Evolutionary conservation across 2,113 vertebrate species (phyloP), one percentile per base, ranked within the genome.

Genomic region (Coptodon bakossiorum): DNA sequence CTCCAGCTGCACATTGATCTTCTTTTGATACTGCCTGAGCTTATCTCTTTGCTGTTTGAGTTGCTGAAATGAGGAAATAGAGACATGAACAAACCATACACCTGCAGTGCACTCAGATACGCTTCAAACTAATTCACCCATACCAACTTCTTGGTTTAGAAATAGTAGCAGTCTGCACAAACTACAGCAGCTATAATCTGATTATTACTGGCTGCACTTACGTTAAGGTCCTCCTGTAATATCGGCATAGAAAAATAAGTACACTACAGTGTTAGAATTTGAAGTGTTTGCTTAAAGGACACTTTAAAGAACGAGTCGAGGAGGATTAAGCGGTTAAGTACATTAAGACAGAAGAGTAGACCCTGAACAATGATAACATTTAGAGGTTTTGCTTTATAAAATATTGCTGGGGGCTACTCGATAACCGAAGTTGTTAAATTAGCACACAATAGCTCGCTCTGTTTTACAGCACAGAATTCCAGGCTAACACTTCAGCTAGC

Each of bases 21-120:
- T 96, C 95, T 97, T 97, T 97, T 99, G 98, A 86, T 98, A 99
- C 92, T 98, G 98, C 76, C 90, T 95, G 92, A 99, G 97, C 85
- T 98, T 99, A 96, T 99, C 98, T 90, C 98, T 92, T 90, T 99
- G 98, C 94, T 99, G 98, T 92, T 99, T 99, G 94, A 99, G 95
- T 98, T 99, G 98, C 98, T 98, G 94, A 4, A 85, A 4, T 6
- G 16, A 43, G 5, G 16, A 61, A 82, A 81, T 9, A 6, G 19
- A 76, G 12, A 53, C 8, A 1, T 3, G 40, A 40, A 9, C 5
- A 8, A 13, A 57, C 16, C 40, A 43, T 3, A 76, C 8, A 38
- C 24, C 36, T 81, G 31, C 54, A n/a, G 19, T 52, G 7, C 11
- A 9, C 76, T 6, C 76, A 45, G 7, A 45, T 9, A 24, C 9